A percentile compares a stretch with the other conserved stretches of the same genome.
Evolutionary conservation across 2,797 vertebrate genomes (phyloP).

Genomic region (Fistularia commersonii): DNA sequence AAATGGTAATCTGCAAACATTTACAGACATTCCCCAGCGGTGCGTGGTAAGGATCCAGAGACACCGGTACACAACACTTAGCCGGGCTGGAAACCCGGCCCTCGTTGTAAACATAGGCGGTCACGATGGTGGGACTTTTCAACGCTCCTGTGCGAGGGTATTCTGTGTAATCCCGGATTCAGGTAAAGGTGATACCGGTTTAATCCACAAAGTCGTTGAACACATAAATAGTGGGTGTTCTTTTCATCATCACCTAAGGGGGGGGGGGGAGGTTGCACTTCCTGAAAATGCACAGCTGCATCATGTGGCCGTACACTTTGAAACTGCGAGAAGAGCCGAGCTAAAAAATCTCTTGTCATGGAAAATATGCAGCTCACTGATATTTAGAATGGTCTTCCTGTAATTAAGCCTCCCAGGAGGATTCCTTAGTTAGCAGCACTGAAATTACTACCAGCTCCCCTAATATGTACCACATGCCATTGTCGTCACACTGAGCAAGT

Average conservation of each 20-base stretch:
- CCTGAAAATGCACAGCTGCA: conserved; percentile 43
- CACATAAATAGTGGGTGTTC: conserved; percentile 25
- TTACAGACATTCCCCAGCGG: conserved; percentile 75
- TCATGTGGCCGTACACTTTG: conserved; percentile 52
- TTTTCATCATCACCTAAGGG: conserved; percentile 54
- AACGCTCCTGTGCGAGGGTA: conserved; percentile 25
- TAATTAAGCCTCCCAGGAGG: conserved; percentile 99
- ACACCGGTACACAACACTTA: conserved; percentile 22
- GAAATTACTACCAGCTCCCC: conserved; percentile 98
- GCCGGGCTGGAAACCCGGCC: conserved; percentile 45
- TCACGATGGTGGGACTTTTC: conserved; percentile 10
- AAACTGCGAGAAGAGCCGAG: conserved; percentile 77
- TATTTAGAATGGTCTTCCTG: conserved; percentile 99
- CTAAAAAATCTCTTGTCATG: conserved; percentile 90
- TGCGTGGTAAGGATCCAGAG: conserved; percentile 61
- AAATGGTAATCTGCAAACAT: conserved; percentile 85
- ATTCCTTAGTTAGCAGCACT: conserved; percentile 97
- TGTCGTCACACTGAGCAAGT: conserved; percentile 70
- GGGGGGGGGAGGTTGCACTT: conserved; percentile 63
- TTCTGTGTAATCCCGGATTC: conserved; percentile 22
- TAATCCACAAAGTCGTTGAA: conserved; percentile 22
- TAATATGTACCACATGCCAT: conserved; percentile 97
- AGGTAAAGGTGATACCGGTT: conserved; percentile 11
- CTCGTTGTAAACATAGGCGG: conserved; percentile 59
- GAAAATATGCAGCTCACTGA: conserved; percentile 95